Evolutionary conservation across 2,888 invertebrate genomes (phyloP).

Genomic region (Pseudoips prasinana): DNA sequence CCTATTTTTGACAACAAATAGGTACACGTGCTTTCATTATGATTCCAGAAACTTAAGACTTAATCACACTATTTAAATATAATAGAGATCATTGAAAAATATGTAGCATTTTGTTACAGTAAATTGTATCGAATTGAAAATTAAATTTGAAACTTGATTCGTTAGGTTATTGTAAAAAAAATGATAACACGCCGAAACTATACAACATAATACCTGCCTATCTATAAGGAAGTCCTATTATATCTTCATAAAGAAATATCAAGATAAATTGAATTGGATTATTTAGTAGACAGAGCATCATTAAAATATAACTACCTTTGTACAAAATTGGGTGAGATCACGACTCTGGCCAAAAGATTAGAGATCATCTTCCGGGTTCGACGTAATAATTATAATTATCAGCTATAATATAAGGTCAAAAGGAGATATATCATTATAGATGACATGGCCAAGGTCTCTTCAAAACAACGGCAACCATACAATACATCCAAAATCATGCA

Average conservation of each 20-base stretch:
- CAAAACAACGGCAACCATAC: conserved; percentile 30
- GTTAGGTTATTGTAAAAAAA: too few species aligned
- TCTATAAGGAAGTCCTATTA: neutral
- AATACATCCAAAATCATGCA: conserved; percentile 31
- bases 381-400: conserved; percentile 59
- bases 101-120: too few species aligned
- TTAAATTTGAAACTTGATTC: too few species aligned
- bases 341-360: conserved; percentile 51
- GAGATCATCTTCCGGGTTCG: conserved; percentile 60
- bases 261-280: neutral
- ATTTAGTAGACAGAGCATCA: neutral
- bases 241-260: too few species aligned
- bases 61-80: too few species aligned
- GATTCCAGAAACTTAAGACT: too few species aligned
- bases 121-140: too few species aligned
- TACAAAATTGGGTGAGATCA: conserved; percentile 47
- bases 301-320: neutral
- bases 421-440: conserved; percentile 47
- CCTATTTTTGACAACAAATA: too few species aligned
- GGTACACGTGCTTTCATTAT: too few species aligned
- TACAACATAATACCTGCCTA: neutral
- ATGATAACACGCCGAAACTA: too few species aligned
- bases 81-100: too few species aligned
- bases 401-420: conserved; percentile 51
- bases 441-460: conserved; percentile 47